phyloP scores from a whole-genome alignment of 2,888 invertebrate genomes.

The Drosophila kanekoi region DNA sequence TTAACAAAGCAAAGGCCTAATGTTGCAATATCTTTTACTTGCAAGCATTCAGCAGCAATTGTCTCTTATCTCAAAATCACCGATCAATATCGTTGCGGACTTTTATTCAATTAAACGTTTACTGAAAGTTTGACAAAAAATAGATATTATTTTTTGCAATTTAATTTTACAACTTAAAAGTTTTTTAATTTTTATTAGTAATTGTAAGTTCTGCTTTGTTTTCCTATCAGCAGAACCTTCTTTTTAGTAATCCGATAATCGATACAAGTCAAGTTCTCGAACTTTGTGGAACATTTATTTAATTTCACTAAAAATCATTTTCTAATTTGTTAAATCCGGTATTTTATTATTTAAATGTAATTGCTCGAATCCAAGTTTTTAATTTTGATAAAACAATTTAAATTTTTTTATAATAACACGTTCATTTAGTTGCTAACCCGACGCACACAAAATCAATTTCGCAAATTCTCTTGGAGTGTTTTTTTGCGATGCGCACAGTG shows the following conservation, averaged over 20 bases:
- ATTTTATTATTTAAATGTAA: background rate
- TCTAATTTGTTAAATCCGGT: background rate
- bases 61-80: too few relatives aligned
- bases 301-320: background rate
- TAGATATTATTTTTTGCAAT: background rate
- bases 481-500: slow-evolving; percentile 61
- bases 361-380: background rate
- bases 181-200: background rate
- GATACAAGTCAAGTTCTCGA: background rate
- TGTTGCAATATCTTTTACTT: too few relatives aligned
- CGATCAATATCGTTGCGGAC: too few relatives aligned
- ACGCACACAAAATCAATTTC: slow-evolving; percentile 40
- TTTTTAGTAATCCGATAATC: background rate
- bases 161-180: background rate
- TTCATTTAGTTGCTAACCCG: slow-evolving; percentile 18
- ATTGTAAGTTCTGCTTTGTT: background rate
- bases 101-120: too few relatives aligned
- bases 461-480: slow-evolving; percentile 31
- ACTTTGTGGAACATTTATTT: background rate
- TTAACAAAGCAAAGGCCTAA: too few relatives aligned
- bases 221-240: background rate
- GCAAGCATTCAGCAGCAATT: too few relatives aligned
- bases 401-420: slow-evolving; percentile 25
- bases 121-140: background rate
- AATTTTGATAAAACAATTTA: background rate